Conservation (phyloP, 2,888 invertebrate species). For the Rutpela maculata region DNA sequence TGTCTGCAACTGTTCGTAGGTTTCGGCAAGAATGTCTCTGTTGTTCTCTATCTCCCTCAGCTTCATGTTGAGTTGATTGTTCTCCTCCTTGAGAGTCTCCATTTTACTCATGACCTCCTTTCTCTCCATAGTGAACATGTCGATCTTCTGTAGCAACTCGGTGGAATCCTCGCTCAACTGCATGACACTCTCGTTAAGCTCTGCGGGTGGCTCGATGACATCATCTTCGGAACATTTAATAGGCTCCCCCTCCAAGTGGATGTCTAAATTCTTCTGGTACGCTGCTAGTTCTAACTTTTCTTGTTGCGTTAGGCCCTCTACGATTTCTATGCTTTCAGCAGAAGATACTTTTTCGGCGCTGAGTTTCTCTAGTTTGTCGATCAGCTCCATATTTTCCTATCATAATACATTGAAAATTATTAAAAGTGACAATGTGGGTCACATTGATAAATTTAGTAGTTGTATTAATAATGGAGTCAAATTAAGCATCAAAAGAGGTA, state of each 20-base stretch:
- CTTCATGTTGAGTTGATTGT: slow-evolving; percentile 75
- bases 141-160: slow-evolving; percentile 81
- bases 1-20: slow-evolving; percentile 72
- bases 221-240: slow-evolving; percentile 58
- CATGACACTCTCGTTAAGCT: slow-evolving; percentile 77
- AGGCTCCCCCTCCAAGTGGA: slow-evolving; percentile 52
- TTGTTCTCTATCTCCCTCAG: slow-evolving; percentile 74
- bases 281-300: slow-evolving; percentile 83
- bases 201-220: slow-evolving; percentile 66
- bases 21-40: slow-evolving; percentile 70
- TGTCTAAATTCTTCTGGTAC: slow-evolving; percentile 77
- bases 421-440: neutral
- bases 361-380: slow-evolving; percentile 84
- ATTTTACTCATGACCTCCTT: slow-evolving; percentile 83
- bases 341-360: slow-evolving; percentile 84
- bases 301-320: slow-evolving; percentile 82
- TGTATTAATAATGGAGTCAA: no score
- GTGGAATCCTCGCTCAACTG: slow-evolving; percentile 80
- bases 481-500: no score
- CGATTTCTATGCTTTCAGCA: slow-evolving; percentile 86
- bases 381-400: slow-evolving; percentile 84
- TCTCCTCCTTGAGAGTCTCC: slow-evolving; percentile 79
- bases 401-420: slow-evolving; percentile 33
- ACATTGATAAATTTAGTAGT: neutral
- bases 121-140: slow-evolving; percentile 81